Evolutionary conservation across 2,113 vertebrate species (phyloP).

Genomic region (Eubucco bourcierii): DNA sequence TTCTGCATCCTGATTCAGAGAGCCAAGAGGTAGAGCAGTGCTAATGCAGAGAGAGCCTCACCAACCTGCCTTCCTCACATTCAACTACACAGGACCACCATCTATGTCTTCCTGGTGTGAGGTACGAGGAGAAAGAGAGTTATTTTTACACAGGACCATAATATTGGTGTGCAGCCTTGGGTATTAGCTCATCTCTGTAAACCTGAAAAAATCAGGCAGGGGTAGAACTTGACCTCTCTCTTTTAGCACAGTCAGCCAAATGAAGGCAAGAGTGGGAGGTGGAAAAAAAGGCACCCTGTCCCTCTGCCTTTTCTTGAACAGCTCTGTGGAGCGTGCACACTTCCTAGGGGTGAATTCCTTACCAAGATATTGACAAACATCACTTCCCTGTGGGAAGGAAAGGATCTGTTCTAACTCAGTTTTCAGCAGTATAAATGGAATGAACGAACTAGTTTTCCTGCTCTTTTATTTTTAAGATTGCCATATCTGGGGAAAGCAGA

Average conservation of each 20-base stretch:
- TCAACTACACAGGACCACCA: neutral
- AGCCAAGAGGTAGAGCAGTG: neutral
- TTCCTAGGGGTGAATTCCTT: neutral
- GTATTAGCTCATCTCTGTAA: neutral
- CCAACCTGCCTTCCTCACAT: neutral
- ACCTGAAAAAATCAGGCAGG: neutral
- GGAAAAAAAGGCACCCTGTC: neutral
- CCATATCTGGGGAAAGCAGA: neutral
- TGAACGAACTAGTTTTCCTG: neutral
- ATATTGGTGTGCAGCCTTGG: rapidly evolving
- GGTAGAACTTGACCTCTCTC: neutral
- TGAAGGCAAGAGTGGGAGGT: neutral
- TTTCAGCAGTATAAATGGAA: neutral
- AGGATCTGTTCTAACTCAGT: neutral
- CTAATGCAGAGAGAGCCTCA: neutral
- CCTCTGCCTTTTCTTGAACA: neutral
- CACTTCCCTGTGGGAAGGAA: neutral
- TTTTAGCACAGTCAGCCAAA: neutral
- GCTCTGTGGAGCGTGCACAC: neutral
- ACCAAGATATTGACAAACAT: neutral
- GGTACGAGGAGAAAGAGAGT: neutral
- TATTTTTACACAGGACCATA: neutral
- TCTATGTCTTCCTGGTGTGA: neutral
- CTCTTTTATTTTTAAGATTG: neutral
- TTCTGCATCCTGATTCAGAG: constrained; percentile 47